A percentile compares a stretch with the other conserved stretches of the same genome.
Conservation (phyloP, 2,888 invertebrate genomes). For the Nomada ruficornis region DNA sequence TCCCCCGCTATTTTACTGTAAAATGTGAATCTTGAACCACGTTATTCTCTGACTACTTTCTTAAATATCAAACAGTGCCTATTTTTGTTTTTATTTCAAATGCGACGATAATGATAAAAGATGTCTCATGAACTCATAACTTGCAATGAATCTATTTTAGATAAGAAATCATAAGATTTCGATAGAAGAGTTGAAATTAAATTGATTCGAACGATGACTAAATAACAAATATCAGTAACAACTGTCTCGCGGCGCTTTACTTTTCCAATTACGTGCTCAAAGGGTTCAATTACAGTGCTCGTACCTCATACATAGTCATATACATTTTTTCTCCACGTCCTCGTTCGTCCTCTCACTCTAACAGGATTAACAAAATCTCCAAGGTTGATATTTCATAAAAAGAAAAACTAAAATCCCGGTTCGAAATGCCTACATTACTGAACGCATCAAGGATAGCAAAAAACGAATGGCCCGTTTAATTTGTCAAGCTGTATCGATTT, state of each 20-base stretch:
- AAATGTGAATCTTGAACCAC: neutral
- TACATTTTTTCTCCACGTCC: slow-evolving; percentile 3
- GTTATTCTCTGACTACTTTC: neutral
- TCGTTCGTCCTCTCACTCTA: neutral
- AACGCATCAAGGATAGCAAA: neutral
- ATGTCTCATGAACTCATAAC: too few relatives aligned
- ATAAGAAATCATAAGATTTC: too few relatives aligned
- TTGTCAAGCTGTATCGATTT: neutral
- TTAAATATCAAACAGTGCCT: too few relatives aligned
- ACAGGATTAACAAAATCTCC: slow-evolving; percentile 3
- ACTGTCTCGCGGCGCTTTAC: slow-evolving; percentile 39
- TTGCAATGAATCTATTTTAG: too few relatives aligned
- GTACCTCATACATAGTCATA: neutral
- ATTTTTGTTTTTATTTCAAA: too few relatives aligned
- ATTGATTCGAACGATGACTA: neutral
- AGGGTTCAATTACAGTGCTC: slow-evolving; percentile 37
- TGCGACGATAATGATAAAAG: too few relatives aligned
- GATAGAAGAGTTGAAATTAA: neutral
- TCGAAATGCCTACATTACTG: neutral
- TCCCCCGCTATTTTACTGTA: neutral
- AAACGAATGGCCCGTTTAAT: neutral
- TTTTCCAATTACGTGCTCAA: slow-evolving; percentile 31
- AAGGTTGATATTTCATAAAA: neutral
- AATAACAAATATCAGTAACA: slow-evolving; percentile 2
- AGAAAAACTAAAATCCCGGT: neutral